Evolutionary conservation across 2,888 invertebrate genomes (phyloP), one percentile per base, ranked within the genome.

Genomic region (Apoda limacodes): DNA sequence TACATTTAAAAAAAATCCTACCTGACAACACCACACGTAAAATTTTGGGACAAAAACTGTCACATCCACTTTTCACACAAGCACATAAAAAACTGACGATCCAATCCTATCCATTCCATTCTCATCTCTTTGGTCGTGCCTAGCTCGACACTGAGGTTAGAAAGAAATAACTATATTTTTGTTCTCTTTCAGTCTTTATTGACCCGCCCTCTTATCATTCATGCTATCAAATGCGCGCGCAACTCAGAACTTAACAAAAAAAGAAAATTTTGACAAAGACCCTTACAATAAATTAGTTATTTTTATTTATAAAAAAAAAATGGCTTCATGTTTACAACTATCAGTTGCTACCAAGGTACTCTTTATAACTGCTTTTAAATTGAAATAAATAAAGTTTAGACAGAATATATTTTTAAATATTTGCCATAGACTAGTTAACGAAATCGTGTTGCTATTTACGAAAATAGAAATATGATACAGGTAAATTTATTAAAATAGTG

Each of bases 11-110:
- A n/a, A n/a, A n/a, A n/a, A n/a, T n/a, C n/a, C n/a, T n/a, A n/a
- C n/a, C n/a, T n/a, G n/a, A n/a, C n/a, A n/a, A 43, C 33, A 55
- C 55, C 60, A 55, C 66, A 64, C 70, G 69, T 69, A 60, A 63
- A 50, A 43, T 45, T 42, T 17, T 17, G 7, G 17, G 5, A 17
- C 17, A 17, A 17, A 17, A 17, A 17, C 5, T 17, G 17, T 17
- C 5, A 52, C 41, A 46, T 40, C 33, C 25, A 44, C 54, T 67
- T 37, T 32, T 22, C n/a, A 48, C 54, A 51, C 49, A 39, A 46
- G 37, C 51, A 48, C 44, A 52, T 48, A 60, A 55, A 62, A 62
- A 63, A 74, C 74, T 74, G 17, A 17, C 3, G 26, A 21, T 17
- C 23, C 20, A 25, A 20, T 22, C 45, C 42, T 41, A 37, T 43